Base-by-base conservation (phyloP, 1,140 invertebrate genomes). In the Mamestra configurata region DNA sequence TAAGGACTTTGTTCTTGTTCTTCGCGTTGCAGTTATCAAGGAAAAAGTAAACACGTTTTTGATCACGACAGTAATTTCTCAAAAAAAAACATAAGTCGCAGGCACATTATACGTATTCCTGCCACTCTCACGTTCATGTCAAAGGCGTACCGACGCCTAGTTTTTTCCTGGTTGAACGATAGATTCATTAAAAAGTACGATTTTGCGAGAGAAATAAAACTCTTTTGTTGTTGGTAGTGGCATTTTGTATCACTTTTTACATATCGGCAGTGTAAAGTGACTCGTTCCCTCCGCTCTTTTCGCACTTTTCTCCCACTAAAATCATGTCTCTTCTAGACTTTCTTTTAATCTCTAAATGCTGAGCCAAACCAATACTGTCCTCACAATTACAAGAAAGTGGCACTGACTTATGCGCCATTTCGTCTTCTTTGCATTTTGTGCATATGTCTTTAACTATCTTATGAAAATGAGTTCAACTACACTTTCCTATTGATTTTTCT, bases 101-200 rank as follows among this genome's bases (percentile, higher is more conserved):
- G 79, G 76, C 11, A 81, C 20, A 51, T 83, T 83, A 15, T 79
- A 24, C 1, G 82, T 76, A 76, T 80, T 80, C 10, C 82, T 22
- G 0, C 77, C 82, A 22, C 79, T 79, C 40, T 80, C 82, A 24
- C 71, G 76, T 64, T 83, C 82, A 27, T 83, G 82, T 79, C 82
- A 83, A 27, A 83, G 6, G 66, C 76, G 81, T 18, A 49, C 46
- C 15, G 82, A 51, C 2, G 51, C n/a, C 27, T 79, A n/a, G 22
- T 82, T n/a, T n/a, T n/a, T n/a, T n/a, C n/a, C n/a, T 55, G 81
- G 81, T 1, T 35, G 24, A 1, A 64, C 81, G 66, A 82, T 77
- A 61, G 81, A 64, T 31, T 31, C 27, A 5, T 31, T 82, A 79
- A 82, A 73, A 4, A 83, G 49, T 8, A 75, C 24, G 1, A 83